These are phyloP conservation scores for Trichomycterus rosablanca DNA, from an alignment of 2,113 vertebrate genomes.

Conservation along the genomic window DNA sequence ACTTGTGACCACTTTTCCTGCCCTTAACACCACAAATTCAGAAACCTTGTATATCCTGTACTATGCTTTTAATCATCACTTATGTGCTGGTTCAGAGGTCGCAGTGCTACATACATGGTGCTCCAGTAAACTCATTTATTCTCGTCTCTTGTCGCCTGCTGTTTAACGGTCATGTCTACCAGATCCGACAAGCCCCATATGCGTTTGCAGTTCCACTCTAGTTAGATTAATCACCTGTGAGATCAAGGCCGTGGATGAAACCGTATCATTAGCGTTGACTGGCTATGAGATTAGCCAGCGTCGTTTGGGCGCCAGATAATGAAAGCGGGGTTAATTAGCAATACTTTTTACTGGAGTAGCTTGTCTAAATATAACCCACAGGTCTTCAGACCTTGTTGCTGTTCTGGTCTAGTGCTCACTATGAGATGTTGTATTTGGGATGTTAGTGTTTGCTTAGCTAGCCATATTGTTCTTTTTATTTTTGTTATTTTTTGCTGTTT, in stretches of 20 bases:
- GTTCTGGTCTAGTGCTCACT: not conserved
- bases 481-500: too few species aligned
- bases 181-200: conserved; percentile 1
- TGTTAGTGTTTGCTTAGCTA: not conserved
- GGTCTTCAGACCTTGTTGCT: not conserved
- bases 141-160: not conserved
- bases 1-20: too few species aligned
- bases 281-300: conserved; percentile 22
- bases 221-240: conserved; percentile 34
- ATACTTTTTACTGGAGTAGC: not conserved
- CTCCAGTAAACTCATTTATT: not conserved
- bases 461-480: not conserved
- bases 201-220: conserved; percentile 1
- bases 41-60: not conserved
- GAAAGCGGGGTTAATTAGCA: conserved; percentile 33
- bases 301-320: conserved; percentile 1
- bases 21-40: too few species aligned
- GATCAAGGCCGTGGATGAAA: conserved; percentile 23
- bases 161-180: not conserved
- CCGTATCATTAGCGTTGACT: conserved; percentile 26
- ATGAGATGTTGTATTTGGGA: not conserved
- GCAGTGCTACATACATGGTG: not conserved
- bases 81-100: too few species aligned
- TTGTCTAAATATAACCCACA: not conserved
- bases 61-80: not conserved